These are phyloP conservation scores for Hylia prasina DNA, from an alignment of 2,113 vertebrate species.

Conservation along the genomic window DNA sequence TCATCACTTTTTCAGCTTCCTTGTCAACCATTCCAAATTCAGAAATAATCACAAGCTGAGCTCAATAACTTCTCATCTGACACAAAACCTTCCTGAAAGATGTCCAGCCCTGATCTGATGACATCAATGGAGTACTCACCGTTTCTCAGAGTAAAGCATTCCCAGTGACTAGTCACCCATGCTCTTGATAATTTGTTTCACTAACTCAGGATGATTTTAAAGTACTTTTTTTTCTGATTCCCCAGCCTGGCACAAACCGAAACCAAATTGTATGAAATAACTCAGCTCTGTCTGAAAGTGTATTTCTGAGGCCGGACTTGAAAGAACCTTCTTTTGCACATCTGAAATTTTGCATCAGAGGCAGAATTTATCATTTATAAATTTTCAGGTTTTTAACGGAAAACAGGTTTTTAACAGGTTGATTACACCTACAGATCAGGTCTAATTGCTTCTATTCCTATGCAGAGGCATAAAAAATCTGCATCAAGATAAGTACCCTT, in stretches of 20 bases:
- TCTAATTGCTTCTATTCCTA: background rate
- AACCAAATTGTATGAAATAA: background rate
- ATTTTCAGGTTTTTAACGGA: background rate
- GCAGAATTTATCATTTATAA: background rate
- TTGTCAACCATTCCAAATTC: background rate
- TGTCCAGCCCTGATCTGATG: slow-evolving; percentile 1
- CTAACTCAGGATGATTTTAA: background rate
- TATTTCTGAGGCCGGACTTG: background rate
- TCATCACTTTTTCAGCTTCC: background rate
- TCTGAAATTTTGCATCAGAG: background rate
- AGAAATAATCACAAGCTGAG: background rate
- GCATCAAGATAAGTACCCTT: background rate
- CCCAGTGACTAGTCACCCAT: background rate
- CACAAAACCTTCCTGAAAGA: background rate
- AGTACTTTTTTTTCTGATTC: background rate
- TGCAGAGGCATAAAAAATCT: background rate
- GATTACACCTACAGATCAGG: background rate
- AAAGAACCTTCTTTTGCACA: background rate
- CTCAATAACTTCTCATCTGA: background rate
- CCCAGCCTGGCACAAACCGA: background rate
- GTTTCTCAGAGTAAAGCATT: background rate
- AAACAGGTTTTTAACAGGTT: too few species aligned
- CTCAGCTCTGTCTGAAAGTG: background rate
- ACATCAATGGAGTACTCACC: background rate
- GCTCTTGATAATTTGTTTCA: background rate